Evolutionary conservation across 1,140 invertebrate species (phyloP).

Genomic region (Orussus abietinus): DNA sequence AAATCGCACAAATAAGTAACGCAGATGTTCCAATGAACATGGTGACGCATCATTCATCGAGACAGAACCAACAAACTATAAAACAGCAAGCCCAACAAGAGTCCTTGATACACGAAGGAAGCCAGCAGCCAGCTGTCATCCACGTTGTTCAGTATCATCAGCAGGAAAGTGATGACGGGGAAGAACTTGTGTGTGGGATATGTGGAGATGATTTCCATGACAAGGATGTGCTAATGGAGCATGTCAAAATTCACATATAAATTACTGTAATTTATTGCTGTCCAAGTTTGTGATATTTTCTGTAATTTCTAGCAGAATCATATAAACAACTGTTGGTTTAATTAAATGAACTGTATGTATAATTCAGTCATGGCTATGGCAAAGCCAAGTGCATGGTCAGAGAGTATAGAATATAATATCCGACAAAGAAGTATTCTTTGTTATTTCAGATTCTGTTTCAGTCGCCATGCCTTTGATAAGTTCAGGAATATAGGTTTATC

Average conservation of each 20-base stretch:
- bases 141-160: slow-evolving; percentile 26
- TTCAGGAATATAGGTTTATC: no score
- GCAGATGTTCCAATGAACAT: slow-evolving; percentile 25
- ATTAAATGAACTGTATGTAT: no score
- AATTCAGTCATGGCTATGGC: no score
- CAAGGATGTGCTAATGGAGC: slow-evolving; percentile 44
- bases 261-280: slow-evolving; percentile 11
- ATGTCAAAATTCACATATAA: slow-evolving; percentile 50
- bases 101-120: slow-evolving; percentile 21
- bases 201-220: slow-evolving; percentile 45
- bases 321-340: no score
- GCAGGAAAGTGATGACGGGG: slow-evolving; percentile 26
- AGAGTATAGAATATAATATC: no score
- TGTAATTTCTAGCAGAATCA: no score
- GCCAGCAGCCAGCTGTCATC: slow-evolving; percentile 18
- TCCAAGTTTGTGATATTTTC: slow-evolving; percentile 11
- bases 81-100: slow-evolving; percentile 19
- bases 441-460: no score
- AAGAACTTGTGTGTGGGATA: slow-evolving; percentile 40
- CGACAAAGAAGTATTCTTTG: no score
- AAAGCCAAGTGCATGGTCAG: no score
- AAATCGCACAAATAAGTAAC: slow-evolving; percentile 29
- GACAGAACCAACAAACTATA: slow-evolving; percentile 11
- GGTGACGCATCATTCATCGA: slow-evolving; percentile 14
- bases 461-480: no score